A percentile compares a stretch with the other conserved stretches of the same genome.
phyloP scores from a whole-genome alignment of 2,888 invertebrate genomes.

The Hirtodrosophila duncani region DNA sequence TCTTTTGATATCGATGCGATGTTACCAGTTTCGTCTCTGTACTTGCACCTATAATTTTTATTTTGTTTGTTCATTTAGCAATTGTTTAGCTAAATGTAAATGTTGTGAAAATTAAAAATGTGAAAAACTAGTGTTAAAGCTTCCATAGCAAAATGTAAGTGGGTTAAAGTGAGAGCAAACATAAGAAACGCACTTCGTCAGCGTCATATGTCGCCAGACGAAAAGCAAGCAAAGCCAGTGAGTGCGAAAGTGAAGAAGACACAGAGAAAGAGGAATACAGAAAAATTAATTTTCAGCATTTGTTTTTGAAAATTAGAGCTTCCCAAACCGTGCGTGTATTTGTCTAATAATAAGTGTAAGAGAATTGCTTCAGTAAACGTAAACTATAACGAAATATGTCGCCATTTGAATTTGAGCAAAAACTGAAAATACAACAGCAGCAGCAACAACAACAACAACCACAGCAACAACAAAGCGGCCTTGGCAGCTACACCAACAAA shows the following conservation, averaged over 20 bases:
- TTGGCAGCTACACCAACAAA: slow-evolving; percentile 52
- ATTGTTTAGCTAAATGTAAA: slow-evolving; percentile 4
- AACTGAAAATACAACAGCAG: slow-evolving; percentile 44
- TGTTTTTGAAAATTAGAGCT: slow-evolving; percentile 45
- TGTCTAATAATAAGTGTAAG: slow-evolving; percentile 15
- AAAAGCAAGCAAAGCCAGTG: slow-evolving; percentile 43
- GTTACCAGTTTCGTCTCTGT: too few species aligned
- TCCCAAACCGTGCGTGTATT: slow-evolving; percentile 17
- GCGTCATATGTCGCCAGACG: slow-evolving; percentile 50
- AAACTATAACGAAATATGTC: slow-evolving; percentile 18
- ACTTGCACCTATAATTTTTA: slow-evolving; percentile 59
- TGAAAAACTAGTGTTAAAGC: slow-evolving; percentile 31
- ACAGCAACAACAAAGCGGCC: slow-evolving; percentile 38
- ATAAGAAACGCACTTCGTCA: slow-evolving; percentile 11
- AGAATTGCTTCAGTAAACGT: slow-evolving; percentile 2
- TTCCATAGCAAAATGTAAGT: slow-evolving; percentile 48
- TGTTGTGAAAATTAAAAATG: slow-evolving; percentile 39
- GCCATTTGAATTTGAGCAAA: slow-evolving; percentile 30
- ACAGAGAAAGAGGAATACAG: slow-evolving; percentile 67
- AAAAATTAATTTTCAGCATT: slow-evolving; percentile 47
- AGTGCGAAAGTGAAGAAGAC: too few species aligned
- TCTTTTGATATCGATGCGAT: too few species aligned
- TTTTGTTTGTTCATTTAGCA: slow-evolving; percentile 60
- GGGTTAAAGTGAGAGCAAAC: slow-evolving; percentile 23
- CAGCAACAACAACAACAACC: slow-evolving; percentile 41